Evolutionary conservation across 2,888 invertebrate species (phyloP).

Genomic region (Dynastes tityus): DNA sequence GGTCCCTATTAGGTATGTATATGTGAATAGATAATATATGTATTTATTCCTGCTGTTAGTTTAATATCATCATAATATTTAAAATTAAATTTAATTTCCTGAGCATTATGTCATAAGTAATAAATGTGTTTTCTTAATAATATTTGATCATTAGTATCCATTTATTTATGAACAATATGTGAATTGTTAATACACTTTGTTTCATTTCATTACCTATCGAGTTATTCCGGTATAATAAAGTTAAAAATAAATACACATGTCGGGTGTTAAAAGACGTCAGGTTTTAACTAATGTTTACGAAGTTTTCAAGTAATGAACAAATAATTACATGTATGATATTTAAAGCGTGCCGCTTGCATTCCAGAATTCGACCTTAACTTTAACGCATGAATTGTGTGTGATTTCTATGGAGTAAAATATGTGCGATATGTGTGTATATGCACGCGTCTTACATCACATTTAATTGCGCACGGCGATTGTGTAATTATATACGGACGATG

Average conservation of each 20-base stretch:
- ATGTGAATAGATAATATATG: too few species aligned
- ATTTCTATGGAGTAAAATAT: conserved; percentile 39
- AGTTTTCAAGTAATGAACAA: conserved; percentile 24
- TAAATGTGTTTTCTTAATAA: too few species aligned
- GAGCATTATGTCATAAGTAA: too few species aligned
- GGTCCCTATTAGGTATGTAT: too few species aligned
- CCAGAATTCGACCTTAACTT: conserved; percentile 48
- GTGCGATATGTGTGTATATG: conserved; percentile 32
- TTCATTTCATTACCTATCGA: neutral
- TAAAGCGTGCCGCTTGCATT: conserved; percentile 45
- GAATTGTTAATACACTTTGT: too few species aligned
- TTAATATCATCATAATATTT: too few species aligned
- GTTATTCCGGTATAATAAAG: neutral
- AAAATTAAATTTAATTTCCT: too few species aligned
- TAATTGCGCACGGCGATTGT: conserved; percentile 34
- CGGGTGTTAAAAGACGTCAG: neutral
- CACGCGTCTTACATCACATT: conserved; percentile 36
- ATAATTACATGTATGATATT: conserved; percentile 38
- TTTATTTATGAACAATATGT: too few species aligned
- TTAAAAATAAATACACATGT: neutral
- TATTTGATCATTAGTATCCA: too few species aligned
- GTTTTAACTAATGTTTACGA: conserved; percentile 27
- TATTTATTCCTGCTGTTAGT: too few species aligned
- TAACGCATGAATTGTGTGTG: conserved; percentile 44
- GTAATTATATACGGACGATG: conserved; percentile 25